A percentile compares a stretch with the other conserved stretches of the same genome.
Evolutionary conservation across 2,113 vertebrate genomes (phyloP).

Genomic region (human): DNA sequence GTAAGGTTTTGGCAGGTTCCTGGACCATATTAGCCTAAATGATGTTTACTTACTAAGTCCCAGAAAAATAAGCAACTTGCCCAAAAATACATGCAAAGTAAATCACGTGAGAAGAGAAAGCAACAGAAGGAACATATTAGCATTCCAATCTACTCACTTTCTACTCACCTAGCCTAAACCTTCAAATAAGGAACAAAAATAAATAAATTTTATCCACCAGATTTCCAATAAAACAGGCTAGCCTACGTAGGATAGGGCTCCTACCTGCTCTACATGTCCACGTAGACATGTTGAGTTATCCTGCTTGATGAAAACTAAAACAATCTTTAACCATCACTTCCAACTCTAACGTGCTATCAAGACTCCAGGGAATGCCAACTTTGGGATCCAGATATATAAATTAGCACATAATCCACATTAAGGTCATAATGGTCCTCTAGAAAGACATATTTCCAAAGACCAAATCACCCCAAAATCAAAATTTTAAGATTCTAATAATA

Average conservation of each 20-base stretch:
- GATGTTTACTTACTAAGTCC: neutral
- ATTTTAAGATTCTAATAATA: neutral
- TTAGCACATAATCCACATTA: neutral
- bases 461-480: neutral
- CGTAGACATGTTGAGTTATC: neutral
- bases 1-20: neutral
- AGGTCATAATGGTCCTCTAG: neutral
- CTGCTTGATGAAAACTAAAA: slow-evolving; percentile 28
- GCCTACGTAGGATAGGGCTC: neutral
- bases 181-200: slow-evolving; percentile 1
- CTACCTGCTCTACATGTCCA: neutral
- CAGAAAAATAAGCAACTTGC: slow-evolving; percentile 21
- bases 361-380: neutral
- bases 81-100: neutral
- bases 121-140: neutral
- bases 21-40: neutral
- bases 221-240: slow-evolving; percentile 15
- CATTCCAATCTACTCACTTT: neutral
- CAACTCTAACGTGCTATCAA: neutral
- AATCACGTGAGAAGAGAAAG: neutral
- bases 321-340: neutral
- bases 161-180: neutral
- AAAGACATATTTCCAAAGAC: slow-evolving; percentile 22
- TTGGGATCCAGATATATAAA: neutral
- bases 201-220: neutral